Base-by-base conservation (phyloP, 2,797 vertebrate genomes). In the Chiloscyllium punctatum region DNA sequence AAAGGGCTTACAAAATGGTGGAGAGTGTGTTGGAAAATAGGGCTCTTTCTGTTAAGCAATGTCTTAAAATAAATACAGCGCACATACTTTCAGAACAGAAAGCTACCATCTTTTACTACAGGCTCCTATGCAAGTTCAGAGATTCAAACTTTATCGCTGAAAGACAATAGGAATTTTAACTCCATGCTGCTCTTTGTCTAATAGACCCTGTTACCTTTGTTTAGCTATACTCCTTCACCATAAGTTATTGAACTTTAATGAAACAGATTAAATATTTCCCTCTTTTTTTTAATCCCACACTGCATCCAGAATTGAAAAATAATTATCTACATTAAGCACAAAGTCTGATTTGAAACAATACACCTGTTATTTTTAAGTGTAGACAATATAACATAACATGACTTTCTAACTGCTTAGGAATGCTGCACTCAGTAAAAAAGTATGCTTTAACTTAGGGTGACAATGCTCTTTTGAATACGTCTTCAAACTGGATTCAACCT, bases 1-100 rank as follows among this genome's bases (percentile, higher is more conserved):
- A 94, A 95, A 95, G 1, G 51, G 16, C 69, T 95, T 21, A 95
- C 71, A 68, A 94, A 74, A 74, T 72, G 69, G 68, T 94, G 94
- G 42, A 74, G 33, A 74, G 16, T 21, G 48, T 21, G 25, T 37
- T 16, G 1, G 18, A 68, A 69, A 92, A n/a, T 68, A 90, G 88
- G 11, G 62, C 27, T 66, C 9, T 27, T 72, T 94, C 15, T 77
- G 71, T 53, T 42, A 92, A 68, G 42, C 42, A 9, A 27, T 27
- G 8, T 42, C 21, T 21, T 92, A 69, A 92, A 91, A n/a, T 90
- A 90, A 91, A n/a, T 37, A 84, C 23, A 42, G 79, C 48, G 37
- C 42, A 84, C 42, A 42, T 6, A 84, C 84, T 84, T 84, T 84
- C 82, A 48, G 82, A 84, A 84, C 25, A 25, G 1, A 48, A 84